Conservation (phyloP, 2,113 vertebrate genomes). For the Paradisaea rubra region DNA sequence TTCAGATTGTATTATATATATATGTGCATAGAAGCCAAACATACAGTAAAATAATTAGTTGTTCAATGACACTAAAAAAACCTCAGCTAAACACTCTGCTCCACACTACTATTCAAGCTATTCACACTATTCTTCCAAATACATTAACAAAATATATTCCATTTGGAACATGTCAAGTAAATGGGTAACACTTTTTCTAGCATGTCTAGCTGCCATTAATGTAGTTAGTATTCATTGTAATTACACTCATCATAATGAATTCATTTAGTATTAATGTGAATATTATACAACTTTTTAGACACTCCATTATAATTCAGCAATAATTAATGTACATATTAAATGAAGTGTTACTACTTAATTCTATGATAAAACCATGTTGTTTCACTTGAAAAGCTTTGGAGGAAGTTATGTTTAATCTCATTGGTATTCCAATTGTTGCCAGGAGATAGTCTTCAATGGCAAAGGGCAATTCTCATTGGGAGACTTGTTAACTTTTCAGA, state of each 20-base stretch:
- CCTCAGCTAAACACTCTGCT: not conserved
- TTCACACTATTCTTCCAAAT: not conserved
- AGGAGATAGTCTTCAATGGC: not conserved
- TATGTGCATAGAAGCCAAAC: not conserved
- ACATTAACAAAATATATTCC: conserved; percentile 4
- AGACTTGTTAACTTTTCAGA: not conserved
- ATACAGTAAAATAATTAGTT: not conserved
- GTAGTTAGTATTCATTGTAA: conserved; percentile 47
- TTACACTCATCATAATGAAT: conserved; percentile 38
- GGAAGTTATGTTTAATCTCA: not conserved
- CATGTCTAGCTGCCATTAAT: conserved; percentile 16
- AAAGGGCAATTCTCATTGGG: not conserved
- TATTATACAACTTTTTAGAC: conserved; percentile 2
- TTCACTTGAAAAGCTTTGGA: conserved; percentile 18
- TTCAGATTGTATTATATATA: not conserved
- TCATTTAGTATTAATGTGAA: conserved; percentile 20
- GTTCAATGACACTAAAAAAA: not conserved
- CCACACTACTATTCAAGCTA: not conserved
- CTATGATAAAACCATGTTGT: not conserved
- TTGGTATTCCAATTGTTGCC: not conserved
- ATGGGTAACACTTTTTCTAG: conserved; percentile 12
- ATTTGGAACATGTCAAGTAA: not conserved
- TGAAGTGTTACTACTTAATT: conserved; percentile 27
- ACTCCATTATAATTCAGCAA: conserved; percentile 34
- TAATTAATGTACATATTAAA: conserved; percentile 38